Conservation (phyloP, 2,888 invertebrate species). For the Micoletzkya japonica region DNA sequence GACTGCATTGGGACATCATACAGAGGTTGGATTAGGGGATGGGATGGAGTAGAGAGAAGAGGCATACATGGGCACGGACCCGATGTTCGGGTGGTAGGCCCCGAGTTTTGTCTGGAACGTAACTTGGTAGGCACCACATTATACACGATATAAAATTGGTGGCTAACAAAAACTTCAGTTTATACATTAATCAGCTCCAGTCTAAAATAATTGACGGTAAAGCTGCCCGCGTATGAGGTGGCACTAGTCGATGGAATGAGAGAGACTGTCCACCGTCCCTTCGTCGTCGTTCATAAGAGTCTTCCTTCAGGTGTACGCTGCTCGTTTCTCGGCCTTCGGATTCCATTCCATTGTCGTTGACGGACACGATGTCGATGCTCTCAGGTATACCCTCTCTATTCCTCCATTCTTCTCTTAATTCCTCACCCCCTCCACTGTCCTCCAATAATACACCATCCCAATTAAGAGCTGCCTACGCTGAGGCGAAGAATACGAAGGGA, state of each 20-base stretch:
- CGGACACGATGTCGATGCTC: conserved; percentile 89
- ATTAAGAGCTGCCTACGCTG: conserved; percentile 36
- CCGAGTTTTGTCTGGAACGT: too few species aligned
- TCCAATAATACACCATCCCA: background rate
- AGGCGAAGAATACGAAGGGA: conserved; percentile 46
- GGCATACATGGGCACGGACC: background rate
- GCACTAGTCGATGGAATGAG: too few species aligned
- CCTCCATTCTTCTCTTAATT: too few species aligned
- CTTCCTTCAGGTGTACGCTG: conserved; percentile 38
- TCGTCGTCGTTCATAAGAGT: too few species aligned
- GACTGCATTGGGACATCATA: conserved; percentile 87
- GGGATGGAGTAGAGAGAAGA: background rate
- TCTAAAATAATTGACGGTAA: too few species aligned
- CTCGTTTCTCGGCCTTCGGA: conserved; percentile 63
- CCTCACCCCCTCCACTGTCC: too few species aligned
- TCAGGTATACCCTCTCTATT: conserved; percentile 66
- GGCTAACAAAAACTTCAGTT: too few species aligned
- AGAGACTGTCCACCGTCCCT: too few species aligned
- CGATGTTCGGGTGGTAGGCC: background rate
- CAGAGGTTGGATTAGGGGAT: conserved; percentile 69
- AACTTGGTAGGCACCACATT: too few species aligned
- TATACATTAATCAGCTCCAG: background rate
- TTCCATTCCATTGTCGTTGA: conserved; percentile 82
- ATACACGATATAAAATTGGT: too few species aligned
- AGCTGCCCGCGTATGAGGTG: too few species aligned